Percentiles rank a stretch among this genome's conserved stretches.
phyloP scores from a whole-genome alignment of 1,140 invertebrate species.

The Polypedilum vanderplanki region DNA sequence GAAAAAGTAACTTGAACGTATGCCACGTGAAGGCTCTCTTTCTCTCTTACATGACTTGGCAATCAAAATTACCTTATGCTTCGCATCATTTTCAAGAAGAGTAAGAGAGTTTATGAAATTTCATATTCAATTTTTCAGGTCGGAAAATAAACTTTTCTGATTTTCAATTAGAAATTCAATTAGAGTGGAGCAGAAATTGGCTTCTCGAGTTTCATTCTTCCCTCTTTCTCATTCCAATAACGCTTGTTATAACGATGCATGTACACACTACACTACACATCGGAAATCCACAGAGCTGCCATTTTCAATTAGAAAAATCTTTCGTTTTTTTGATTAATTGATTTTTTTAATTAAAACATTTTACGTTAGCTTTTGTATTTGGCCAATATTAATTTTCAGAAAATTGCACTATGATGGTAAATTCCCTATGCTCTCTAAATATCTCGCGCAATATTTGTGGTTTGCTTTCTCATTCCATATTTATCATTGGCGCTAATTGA shows the following conservation, averaged over 20 bases:
- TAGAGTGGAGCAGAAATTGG: not conserved
- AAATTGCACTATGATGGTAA: too few relatives aligned
- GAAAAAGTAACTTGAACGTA: too few relatives aligned
- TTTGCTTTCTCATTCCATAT: not conserved
- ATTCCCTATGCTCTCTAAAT: too few relatives aligned
- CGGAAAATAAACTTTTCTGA: too few relatives aligned
- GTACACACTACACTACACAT: not conserved
- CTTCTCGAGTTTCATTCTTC: not conserved
- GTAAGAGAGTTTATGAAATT: too few relatives aligned
- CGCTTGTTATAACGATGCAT: not conserved
- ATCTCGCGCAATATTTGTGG: not conserved
- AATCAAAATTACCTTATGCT: too few relatives aligned
- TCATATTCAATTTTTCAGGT: too few relatives aligned
- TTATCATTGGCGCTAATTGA: too few relatives aligned
- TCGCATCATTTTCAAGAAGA: too few relatives aligned
- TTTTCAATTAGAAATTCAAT: slow-evolving; percentile 16
- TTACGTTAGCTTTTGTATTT: not conserved
- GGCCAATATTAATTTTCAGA: not conserved
- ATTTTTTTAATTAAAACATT: slow-evolving; percentile 20
- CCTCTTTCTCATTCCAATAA: too few relatives aligned
- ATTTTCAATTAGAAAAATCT: not conserved
- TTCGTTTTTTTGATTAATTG: not conserved
- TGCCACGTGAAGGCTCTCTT: too few relatives aligned
- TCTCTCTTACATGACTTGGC: too few relatives aligned
- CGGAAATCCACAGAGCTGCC: slow-evolving; percentile 14